phyloP scores from a whole-genome alignment of 2,888 invertebrate species.

The Mesodorylaimus sp. region DNA sequence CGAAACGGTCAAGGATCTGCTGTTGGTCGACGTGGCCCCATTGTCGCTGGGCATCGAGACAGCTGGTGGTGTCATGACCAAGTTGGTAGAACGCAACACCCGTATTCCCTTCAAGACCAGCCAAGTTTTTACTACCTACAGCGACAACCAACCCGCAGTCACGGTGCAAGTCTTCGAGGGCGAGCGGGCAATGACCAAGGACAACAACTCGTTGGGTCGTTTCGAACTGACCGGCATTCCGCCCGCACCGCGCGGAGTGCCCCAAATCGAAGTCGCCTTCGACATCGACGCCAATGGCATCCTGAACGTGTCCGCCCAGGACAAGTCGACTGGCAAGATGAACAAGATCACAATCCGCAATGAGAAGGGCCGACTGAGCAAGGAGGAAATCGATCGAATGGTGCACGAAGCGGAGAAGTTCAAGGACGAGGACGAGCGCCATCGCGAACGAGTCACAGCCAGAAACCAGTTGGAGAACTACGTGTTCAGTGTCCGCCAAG shows the following conservation, averaged over 20 bases:
- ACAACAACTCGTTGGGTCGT: constrained; percentile 75
- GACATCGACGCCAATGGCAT: no score
- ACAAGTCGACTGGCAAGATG: constrained; percentile 48
- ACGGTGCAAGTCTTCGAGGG: constrained; percentile 45
- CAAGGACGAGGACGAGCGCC: constrained; percentile 44
- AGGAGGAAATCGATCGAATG: constrained; percentile 66
- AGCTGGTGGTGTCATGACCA: no score
- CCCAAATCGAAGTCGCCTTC: constrained; percentile 46
- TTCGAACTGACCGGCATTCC: no score
- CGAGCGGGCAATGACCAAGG: constrained; percentile 60
- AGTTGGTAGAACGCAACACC: constrained; percentile 91
- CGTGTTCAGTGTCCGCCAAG: constrained; percentile 68
- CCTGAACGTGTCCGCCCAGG: constrained; percentile 74
- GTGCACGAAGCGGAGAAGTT: constrained; percentile 82
- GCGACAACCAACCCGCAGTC: constrained; percentile 91
- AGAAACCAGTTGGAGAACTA: constrained; percentile 71
- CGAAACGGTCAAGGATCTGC: constrained; percentile 54
- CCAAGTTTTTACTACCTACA: constrained; percentile 87
- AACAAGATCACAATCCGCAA: constrained; percentile 44
- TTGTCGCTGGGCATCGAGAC: no score
- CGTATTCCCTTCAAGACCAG: constrained; percentile 88
- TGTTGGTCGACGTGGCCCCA: constrained; percentile 77
- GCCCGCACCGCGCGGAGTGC: no score
- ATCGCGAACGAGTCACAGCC: constrained; percentile 44
- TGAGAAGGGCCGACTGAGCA: constrained; percentile 73